These are phyloP conservation scores for Aurelia aurita complex sp. Pacific DNA, from an alignment of 30 jellyfish, hydroid and myxozoan genomes.

Conservation along the genomic window DNA sequence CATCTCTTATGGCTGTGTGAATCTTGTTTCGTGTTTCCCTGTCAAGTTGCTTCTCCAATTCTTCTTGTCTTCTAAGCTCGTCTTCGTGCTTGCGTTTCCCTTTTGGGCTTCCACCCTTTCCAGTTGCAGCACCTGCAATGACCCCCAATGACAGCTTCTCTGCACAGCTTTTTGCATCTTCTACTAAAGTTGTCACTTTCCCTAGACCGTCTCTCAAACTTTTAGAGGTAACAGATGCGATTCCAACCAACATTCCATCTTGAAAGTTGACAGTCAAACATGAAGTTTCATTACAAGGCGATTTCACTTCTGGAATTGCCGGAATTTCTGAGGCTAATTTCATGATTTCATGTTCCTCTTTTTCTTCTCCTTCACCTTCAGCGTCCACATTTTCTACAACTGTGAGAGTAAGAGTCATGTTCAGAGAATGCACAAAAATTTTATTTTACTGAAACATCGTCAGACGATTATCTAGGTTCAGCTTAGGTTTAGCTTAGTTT, in stretches of 20 bases:
- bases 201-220: background rate
- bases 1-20: conserved; percentile 38
- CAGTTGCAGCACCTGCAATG: background rate
- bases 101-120: conserved; percentile 63
- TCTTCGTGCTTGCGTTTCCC: conserved; percentile 77
- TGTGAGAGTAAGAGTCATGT: background rate
- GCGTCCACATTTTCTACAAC: conserved; percentile 1
- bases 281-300: conserved; percentile 8
- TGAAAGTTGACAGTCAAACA: conserved; percentile 18
- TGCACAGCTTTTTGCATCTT: background rate
- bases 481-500: too few species aligned
- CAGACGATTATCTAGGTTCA: too few species aligned
- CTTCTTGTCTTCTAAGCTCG: conserved; percentile 61
- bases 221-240: conserved; percentile 7
- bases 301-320: conserved; percentile 32
- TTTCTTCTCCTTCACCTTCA: conserved; percentile 2
- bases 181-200: background rate
- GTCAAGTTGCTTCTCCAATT: conserved; percentile 54
- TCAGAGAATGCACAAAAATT: too few species aligned
- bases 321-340: conserved; percentile 30
- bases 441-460: too few species aligned
- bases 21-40: conserved; percentile 42
- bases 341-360: conserved; percentile 2
- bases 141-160: conserved; percentile 9
- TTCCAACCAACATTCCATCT: conserved; percentile 45